Conservation (phyloP, 2,797 vertebrate genomes). For the Pipistrellus nathusii region DNA sequence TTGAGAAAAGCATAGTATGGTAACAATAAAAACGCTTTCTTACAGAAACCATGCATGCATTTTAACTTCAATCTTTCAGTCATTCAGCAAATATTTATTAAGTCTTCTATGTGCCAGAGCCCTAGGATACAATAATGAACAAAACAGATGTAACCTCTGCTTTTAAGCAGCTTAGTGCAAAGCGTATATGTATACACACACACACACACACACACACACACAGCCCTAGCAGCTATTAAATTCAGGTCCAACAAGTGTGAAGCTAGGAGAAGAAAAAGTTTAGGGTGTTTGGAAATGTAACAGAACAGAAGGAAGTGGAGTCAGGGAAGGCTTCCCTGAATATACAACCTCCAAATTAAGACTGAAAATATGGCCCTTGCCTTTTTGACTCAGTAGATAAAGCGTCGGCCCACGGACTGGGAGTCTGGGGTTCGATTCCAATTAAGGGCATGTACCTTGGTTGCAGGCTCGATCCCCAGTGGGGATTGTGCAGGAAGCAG, state of each 20-base stretch:
- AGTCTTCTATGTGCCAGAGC: background rate
- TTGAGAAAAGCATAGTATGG: background rate
- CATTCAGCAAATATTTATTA: background rate
- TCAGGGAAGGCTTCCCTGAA: background rate
- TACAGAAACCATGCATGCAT: background rate
- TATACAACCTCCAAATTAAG: background rate
- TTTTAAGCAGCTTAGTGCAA: background rate
- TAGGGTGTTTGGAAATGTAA: background rate
- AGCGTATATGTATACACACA: background rate
- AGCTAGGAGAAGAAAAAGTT: background rate
- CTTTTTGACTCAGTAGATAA: too few species aligned
- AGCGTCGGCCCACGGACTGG: too few species aligned
- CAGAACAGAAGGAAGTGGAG: background rate
- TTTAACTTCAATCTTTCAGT: background rate
- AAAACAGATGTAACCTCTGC: background rate
- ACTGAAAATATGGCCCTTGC: background rate
- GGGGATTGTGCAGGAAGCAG: too few species aligned
- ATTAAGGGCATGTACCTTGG: too few species aligned
- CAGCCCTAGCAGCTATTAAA: background rate
- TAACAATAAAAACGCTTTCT: background rate
- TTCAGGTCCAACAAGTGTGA: background rate
- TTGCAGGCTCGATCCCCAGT: too few species aligned
- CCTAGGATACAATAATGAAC: background rate
- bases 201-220: too few species aligned
- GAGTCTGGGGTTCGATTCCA: too few species aligned